These are phyloP conservation scores for Salminus brasiliensis DNA, from an alignment of 2,113 vertebrate species.

Conservation along the genomic window DNA sequence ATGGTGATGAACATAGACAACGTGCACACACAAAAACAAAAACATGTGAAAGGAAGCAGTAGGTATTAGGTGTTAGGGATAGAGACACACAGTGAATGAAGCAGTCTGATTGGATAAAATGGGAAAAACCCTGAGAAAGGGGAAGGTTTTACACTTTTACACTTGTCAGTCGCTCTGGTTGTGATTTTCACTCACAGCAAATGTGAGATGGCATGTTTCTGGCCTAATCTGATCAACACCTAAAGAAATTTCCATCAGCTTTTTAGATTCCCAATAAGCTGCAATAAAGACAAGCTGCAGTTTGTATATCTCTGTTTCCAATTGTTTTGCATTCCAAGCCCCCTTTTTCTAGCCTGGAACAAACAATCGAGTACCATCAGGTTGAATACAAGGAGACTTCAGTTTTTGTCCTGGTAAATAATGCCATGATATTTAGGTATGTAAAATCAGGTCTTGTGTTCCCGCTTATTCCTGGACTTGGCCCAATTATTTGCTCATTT, in stretches of 20 bases:
- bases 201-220: background rate
- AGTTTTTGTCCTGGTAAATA: background rate
- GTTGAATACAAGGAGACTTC: background rate
- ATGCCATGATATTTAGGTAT: too few species aligned
- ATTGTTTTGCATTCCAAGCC: background rate
- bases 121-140: background rate
- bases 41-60: conserved; percentile 17
- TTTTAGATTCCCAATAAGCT: background rate
- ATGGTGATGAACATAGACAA: conserved; percentile 34
- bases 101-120: conserved; percentile 1
- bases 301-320: background rate
- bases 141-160: background rate
- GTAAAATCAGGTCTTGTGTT: too few species aligned
- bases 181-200: background rate
- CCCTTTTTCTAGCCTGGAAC: background rate
- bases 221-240: background rate
- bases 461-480: background rate
- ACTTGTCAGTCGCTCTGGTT: background rate
- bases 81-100: background rate
- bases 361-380: too few species aligned
- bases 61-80: background rate
- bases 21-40: conserved; percentile 18
- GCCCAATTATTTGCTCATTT: background rate
- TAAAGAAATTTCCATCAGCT: background rate
- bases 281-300: background rate